Evolutionary conservation across 2,113 vertebrate genomes (phyloP).

Genomic region (Chloropsis hardwickii): DNA sequence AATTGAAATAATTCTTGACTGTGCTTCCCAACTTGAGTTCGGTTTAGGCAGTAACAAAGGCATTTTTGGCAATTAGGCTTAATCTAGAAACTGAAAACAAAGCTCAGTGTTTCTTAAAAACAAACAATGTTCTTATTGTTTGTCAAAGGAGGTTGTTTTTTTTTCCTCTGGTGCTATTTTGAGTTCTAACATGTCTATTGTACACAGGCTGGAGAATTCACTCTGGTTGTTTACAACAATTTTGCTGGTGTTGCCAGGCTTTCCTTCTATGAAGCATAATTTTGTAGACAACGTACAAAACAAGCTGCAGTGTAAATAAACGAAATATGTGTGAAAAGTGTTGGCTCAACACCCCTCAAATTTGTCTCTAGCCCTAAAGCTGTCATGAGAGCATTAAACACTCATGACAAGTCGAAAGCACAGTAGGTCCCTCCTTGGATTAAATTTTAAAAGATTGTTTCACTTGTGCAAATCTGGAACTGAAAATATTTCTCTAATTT

Average conservation of each 20-base stretch:
- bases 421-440: neutral
- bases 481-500: neutral
- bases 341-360: neutral
- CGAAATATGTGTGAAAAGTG: neutral
- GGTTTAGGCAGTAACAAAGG: conserved; percentile 13
- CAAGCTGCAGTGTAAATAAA: conserved; percentile 37
- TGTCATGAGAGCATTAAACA: neutral
- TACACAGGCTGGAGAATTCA: neutral
- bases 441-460: neutral
- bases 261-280: conserved; percentile 7
- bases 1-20: neutral
- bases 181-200: conserved; percentile 30
- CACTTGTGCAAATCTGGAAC: neutral
- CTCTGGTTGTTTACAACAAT: conserved; percentile 39
- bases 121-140: conserved; percentile 39
- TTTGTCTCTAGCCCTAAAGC: neutral
- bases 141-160: neutral
- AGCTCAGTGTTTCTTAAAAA: conserved; percentile 42
- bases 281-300: conserved; percentile 16
- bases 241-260: neutral
- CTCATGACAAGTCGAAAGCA: neutral
- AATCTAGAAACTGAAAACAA: conserved; percentile 33
- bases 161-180: conserved; percentile 38
- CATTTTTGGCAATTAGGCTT: conserved; percentile 25
- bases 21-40: neutral